Percentiles rank a stretch among this genome's conserved stretches.
phyloP scores from a whole-genome alignment of 2,797 vertebrate genomes.

The Balearica regulorum region DNA sequence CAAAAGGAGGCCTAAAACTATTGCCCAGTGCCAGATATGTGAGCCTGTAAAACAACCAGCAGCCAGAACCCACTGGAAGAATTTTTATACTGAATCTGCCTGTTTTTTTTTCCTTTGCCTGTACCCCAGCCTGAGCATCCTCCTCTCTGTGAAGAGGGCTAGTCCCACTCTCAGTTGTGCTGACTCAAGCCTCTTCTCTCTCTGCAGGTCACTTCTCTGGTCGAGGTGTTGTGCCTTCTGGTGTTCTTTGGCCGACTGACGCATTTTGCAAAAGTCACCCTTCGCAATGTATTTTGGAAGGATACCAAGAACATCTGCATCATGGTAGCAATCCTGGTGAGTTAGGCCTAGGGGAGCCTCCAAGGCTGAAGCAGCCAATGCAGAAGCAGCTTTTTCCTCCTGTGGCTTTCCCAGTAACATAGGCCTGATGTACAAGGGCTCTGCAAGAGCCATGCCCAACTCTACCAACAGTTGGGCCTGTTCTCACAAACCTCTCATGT shows the following conservation, averaged over 20 bases:
- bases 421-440: not conserved
- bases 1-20: not conserved
- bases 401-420: not conserved
- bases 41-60: not conserved
- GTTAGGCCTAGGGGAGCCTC: not conserved
- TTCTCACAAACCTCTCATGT: not conserved
- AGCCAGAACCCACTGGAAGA: not conserved
- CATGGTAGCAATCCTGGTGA: slow-evolving; percentile 82
- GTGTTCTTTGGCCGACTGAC: slow-evolving; percentile 81
- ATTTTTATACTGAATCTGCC: not conserved
- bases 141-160: not conserved
- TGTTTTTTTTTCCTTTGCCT: not conserved
- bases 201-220: slow-evolving; percentile 80
- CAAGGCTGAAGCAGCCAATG: not conserved
- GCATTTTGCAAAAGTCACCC: slow-evolving; percentile 88
- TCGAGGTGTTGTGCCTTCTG: slow-evolving; percentile 85
- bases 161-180: not conserved
- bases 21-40: not conserved
- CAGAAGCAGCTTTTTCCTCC: not conserved
- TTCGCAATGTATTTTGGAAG: slow-evolving; percentile 85
- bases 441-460: rapidly evolving
- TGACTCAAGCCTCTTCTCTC: not conserved
- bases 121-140: not conserved
- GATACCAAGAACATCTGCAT: slow-evolving; percentile 95
- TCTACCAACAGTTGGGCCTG: not conserved